Conservation (phyloP, 2,113 vertebrate species). For the Syngnathus floridae region DNA sequence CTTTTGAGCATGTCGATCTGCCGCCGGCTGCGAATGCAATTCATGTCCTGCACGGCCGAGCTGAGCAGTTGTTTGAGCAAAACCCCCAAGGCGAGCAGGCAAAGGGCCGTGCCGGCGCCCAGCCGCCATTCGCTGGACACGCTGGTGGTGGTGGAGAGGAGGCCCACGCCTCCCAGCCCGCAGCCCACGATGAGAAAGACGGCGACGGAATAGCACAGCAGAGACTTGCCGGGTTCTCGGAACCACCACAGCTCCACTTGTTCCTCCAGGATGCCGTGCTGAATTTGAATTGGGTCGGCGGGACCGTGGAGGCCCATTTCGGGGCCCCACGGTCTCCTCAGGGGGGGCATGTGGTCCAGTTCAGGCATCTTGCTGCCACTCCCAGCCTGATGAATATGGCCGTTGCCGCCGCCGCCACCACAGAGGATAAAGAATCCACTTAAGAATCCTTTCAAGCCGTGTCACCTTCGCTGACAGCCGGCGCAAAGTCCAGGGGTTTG, state of each 20-base stretch:
- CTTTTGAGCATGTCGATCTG: conserved; percentile 89
- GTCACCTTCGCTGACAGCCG: not conserved
- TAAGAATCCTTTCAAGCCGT: conserved; percentile 2
- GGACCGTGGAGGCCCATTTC: conserved; percentile 38
- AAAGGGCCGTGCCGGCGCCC: conserved; percentile 82
- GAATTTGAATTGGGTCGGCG: conserved; percentile 68
- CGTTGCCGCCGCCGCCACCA: conserved; percentile 32
- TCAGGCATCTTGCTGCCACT: conserved; percentile 71
- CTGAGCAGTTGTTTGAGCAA: conserved; percentile 95
- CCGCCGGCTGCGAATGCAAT: conserved; percentile 83
- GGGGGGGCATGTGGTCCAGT: conserved; percentile 69
- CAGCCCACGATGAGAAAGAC: conserved; percentile 85
- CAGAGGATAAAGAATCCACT: conserved; percentile 15
- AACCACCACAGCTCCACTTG: conserved; percentile 99
- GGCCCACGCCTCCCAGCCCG: conserved; percentile 81
- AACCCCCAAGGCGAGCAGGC: conserved; percentile 85
- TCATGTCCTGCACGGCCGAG: conserved; percentile 97
- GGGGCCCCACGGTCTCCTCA: conserved; percentile 41
- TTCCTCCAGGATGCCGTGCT: conserved; percentile 83
- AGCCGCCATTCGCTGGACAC: conserved; percentile 92
- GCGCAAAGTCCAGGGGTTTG: not conserved
- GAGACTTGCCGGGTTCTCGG: conserved; percentile 83
- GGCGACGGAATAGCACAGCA: conserved; percentile 83
- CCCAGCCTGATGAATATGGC: conserved; percentile 30
- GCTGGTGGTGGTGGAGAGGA: conserved; percentile 92